Percentiles rank a stretch among this genome's conserved stretches.
Evolutionary conservation across 2,888 invertebrate species (phyloP).

Genomic region (Patella pellucida): DNA sequence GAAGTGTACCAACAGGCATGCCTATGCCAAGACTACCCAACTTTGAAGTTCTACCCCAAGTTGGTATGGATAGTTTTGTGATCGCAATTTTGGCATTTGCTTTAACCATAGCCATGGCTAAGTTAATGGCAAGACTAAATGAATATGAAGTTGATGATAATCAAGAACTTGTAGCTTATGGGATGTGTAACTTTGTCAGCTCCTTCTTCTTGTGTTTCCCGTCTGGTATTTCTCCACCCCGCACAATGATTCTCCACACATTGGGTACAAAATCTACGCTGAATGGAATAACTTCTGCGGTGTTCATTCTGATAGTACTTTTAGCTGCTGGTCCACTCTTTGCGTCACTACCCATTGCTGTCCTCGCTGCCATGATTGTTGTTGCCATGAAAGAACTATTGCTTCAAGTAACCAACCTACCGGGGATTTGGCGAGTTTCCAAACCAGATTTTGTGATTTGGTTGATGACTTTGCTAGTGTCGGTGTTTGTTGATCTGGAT

Average conservation of each 20-base stretch:
- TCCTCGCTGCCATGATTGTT: slow-evolving; percentile 71
- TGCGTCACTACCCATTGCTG: slow-evolving; percentile 55
- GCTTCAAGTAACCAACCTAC: slow-evolving; percentile 79
- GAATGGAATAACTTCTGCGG: slow-evolving; percentile 47
- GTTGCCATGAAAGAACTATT: slow-evolving; percentile 71
- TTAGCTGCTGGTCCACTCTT: slow-evolving; percentile 59
- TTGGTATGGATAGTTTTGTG: slow-evolving; percentile 45
- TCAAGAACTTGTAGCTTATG: slow-evolving; percentile 70
- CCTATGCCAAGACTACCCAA: slow-evolving; percentile 48
- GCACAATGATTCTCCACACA: slow-evolving; percentile 53
- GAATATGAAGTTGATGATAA: slow-evolving; percentile 65
- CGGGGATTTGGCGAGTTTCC: slow-evolving; percentile 81
- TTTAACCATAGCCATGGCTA: slow-evolving; percentile 61
- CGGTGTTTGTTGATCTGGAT: slow-evolving; percentile 53
- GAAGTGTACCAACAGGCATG: slow-evolving; percentile 56
- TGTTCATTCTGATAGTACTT: slow-evolving; percentile 58
- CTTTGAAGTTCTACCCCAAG: slow-evolving; percentile 27
- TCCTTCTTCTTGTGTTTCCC: slow-evolving; percentile 70
- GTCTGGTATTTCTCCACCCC: slow-evolving; percentile 64
- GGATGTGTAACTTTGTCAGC: slow-evolving; percentile 60
- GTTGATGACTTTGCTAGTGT: slow-evolving; percentile 51
- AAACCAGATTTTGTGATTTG: slow-evolving; percentile 79
- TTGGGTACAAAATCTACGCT: slow-evolving; percentile 58
- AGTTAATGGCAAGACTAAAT: slow-evolving; percentile 63
- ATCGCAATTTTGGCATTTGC: slow-evolving; percentile 53